Base-by-base conservation (phyloP, 2,797 vertebrate genomes). In the Octomys mimax region DNA sequence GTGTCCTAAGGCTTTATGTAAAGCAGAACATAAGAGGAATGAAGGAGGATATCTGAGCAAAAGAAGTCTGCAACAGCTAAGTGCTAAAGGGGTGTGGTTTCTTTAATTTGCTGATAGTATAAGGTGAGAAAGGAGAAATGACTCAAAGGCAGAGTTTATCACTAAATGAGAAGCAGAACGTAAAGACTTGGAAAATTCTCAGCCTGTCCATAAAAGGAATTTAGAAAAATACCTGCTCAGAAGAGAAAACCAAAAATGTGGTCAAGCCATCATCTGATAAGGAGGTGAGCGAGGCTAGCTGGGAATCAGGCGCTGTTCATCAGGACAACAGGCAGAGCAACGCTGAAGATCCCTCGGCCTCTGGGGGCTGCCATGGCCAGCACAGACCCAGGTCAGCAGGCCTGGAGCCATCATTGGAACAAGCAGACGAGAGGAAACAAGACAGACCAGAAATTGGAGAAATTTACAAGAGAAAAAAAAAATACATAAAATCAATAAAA, bases 341-440 rank as follows among this genome's bases (percentile, higher is more conserved):
- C 24, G 6, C 28, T 0, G 4, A 71, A 42, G 79, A 22, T 10
- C 13, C n/a, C n/a, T 73, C 22, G 31, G 49, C 54, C 11, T 73
- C 78, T 13, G 4, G 52, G 6, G 66, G 31, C 21, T 10, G 1
- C 54, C 39, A 13, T 13, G 21, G 31, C 66, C 54, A 73, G 19
- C 22, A 49, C 31, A 59, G 66, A 31, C 68, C 52, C 66, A 61
- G 31, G 71, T 9, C 18, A 10, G 36, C n/a, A 59, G 52, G 12
- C 52, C 78, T 62, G 24, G 68, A 61, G 61, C 71, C 71, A 39
- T 62, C 11, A 49, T 36, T 21, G 5, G 39, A 91, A 61, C 31
- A 85, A 95, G 21, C 6, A 83, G 18, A 73, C 28, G 33, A 82
- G 87, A 79, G 61, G 42, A 92, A 95, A 77, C 71, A 64, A 61